Conservation (phyloP, 2,113 vertebrate species). For the Macquaria australasica region DNA sequence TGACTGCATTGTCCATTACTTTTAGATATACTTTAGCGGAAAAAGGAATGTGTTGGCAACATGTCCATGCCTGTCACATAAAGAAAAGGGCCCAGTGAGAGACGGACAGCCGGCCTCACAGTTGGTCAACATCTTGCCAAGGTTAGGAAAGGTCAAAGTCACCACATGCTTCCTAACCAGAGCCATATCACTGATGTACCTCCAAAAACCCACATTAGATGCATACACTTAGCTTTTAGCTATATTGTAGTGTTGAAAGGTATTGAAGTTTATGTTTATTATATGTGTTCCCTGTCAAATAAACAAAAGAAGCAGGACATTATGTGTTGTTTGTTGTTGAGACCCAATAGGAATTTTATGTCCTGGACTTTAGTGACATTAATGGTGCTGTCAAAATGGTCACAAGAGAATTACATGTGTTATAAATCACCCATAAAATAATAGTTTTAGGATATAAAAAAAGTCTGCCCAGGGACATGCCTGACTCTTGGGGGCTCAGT, state of each 20-base stretch:
- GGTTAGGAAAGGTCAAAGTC: conserved; percentile 80
- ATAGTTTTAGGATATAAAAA: conserved; percentile 23
- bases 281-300: too few species aligned
- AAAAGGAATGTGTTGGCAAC: conserved; percentile 39
- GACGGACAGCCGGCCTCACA: conserved; percentile 81
- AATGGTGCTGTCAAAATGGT: conserved; percentile 1
- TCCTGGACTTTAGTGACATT: conserved; percentile 6
- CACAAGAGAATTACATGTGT: background rate
- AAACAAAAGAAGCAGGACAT: background rate
- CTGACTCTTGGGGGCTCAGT: conserved; percentile 23
- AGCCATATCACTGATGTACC: conserved; percentile 53
- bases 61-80: conserved; percentile 46
- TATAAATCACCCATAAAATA: conserved; percentile 11
- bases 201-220: conserved; percentile 50
- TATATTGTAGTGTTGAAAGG: too few species aligned
- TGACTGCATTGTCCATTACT: background rate
- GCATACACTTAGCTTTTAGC: background rate
- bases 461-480: conserved; percentile 7
- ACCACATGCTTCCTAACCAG: conserved; percentile 74
- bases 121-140: conserved; percentile 76
- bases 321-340: conserved; percentile 1
- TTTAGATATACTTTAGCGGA: conserved; percentile 12
- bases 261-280: too few species aligned
- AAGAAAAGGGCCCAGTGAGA: conserved; percentile 65
- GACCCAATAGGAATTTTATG: background rate